Evolutionary conservation across 2,113 vertebrate genomes (phyloP).

Genomic region (Pangasianodon hypophthalmus): DNA sequence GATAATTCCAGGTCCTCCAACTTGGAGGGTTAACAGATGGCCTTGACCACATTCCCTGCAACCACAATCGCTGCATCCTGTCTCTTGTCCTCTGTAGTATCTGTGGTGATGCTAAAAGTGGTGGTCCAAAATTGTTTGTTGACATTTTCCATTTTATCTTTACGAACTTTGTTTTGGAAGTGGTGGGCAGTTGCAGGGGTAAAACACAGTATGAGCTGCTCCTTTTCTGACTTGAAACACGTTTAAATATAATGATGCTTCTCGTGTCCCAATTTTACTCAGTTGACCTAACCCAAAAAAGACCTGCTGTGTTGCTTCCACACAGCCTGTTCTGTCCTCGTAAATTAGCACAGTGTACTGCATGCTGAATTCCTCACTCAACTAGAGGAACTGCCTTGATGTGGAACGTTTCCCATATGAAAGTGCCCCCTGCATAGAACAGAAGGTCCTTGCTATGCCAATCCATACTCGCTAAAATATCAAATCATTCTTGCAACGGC

Average conservation of each 20-base stretch:
- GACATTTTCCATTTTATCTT: not conserved
- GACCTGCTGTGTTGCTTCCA: not conserved
- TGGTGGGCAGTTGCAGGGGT: not conserved
- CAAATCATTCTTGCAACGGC: not conserved
- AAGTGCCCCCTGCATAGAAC: not conserved
- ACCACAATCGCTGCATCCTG: not conserved
- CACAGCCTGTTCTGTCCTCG: not conserved
- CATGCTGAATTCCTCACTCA: not conserved
- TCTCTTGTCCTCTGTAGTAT: not conserved
- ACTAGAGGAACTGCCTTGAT: slow-evolving; percentile 28
- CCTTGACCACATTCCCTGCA: not conserved
- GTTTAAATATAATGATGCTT: not conserved
- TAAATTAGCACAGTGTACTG: not conserved
- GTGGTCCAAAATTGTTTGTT: not conserved
- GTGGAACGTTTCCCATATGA: slow-evolving; percentile 23
- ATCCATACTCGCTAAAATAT: not conserved
- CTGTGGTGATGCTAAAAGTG: not conserved
- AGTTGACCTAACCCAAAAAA: not conserved
- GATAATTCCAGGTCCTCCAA: not conserved
- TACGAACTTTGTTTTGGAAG: not conserved
- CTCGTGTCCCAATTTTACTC: not conserved
- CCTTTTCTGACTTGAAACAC: not conserved
- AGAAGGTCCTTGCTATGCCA: not conserved
- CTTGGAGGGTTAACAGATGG: not conserved
- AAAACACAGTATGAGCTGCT: not conserved